phyloP scores from a whole-genome alignment of 2,888 invertebrate species.

The Rapana venosa region DNA sequence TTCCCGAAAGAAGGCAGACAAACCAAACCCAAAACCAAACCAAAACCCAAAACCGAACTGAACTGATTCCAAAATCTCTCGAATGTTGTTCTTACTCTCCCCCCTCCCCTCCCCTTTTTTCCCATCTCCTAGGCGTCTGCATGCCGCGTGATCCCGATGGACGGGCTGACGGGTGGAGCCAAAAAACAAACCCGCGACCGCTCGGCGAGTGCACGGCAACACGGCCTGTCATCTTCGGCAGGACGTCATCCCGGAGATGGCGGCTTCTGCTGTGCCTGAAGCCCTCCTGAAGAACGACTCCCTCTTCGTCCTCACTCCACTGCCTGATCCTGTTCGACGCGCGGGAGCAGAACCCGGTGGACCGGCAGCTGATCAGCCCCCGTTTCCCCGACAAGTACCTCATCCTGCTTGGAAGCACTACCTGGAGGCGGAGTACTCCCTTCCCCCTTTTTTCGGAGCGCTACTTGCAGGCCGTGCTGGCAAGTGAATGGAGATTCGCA shows the following conservation, averaged over 20 bases:
- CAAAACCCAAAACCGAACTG: too few species aligned
- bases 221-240: conserved; percentile 79
- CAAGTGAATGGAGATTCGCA: conserved; percentile 34
- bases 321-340: conserved; percentile 42
- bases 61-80: too few species aligned
- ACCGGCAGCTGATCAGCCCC: conserved; percentile 68
- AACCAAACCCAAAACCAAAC: neutral
- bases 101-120: neutral
- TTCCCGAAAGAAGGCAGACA: neutral
- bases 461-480: conserved; percentile 36
- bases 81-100: too few species aligned
- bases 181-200: conserved; percentile 81
- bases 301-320: conserved; percentile 87
- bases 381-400: conserved; percentile 80
- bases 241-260: conserved; percentile 72
- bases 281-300: conserved; percentile 86
- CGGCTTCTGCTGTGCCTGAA: conserved; percentile 73
- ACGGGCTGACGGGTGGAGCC: conserved; percentile 81
- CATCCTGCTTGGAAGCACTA: conserved; percentile 75
- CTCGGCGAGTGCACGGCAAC: conserved; percentile 87
- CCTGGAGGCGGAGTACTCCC: conserved; percentile 73
- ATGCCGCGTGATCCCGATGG: conserved; percentile 87
- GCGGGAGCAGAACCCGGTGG: conserved; percentile 28
- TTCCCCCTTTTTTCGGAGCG: conserved; percentile 44
- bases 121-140: conserved; percentile 80